phyloP scores from a whole-genome alignment of 2,888 invertebrate genomes.

The Holacanthella duospinosa region DNA sequence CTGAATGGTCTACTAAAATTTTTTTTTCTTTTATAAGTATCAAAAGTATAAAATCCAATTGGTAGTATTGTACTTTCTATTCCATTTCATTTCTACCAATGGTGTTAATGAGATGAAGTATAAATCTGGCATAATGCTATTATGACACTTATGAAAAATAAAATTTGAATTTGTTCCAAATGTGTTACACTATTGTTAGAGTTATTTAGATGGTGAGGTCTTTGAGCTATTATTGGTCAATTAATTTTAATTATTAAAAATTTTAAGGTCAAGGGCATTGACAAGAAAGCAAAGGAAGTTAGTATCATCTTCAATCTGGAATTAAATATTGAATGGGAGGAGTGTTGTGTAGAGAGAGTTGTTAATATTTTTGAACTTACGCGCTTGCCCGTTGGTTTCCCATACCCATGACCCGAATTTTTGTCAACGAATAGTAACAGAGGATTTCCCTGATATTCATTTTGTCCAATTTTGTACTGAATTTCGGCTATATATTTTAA shows the following conservation, averaged over 20 bases:
- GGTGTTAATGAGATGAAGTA: too few species aligned
- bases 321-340: not conserved
- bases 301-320: not conserved
- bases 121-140: too few species aligned
- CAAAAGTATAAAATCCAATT: too few species aligned
- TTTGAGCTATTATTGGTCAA: not conserved
- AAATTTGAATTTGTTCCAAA: too few species aligned
- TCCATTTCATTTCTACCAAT: too few species aligned
- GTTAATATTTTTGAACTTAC: not conserved
- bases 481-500: constrained; percentile 86
- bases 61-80: too few species aligned
- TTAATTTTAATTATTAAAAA: not conserved
- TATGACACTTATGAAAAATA: too few species aligned
- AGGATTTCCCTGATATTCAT: constrained; percentile 61
- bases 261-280: not conserved
- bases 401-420: constrained; percentile 91
- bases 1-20: too few species aligned
- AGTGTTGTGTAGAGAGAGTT: not conserved
- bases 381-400: constrained; percentile 57
- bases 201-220: too few species aligned
- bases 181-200: too few species aligned
- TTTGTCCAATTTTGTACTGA: constrained; percentile 59
- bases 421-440: constrained; percentile 81
- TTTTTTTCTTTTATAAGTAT: too few species aligned
- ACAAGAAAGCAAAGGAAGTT: not conserved